Conservation (phyloP, 92 coral and sea anemone species). For the Actinernus sp. region DNA sequence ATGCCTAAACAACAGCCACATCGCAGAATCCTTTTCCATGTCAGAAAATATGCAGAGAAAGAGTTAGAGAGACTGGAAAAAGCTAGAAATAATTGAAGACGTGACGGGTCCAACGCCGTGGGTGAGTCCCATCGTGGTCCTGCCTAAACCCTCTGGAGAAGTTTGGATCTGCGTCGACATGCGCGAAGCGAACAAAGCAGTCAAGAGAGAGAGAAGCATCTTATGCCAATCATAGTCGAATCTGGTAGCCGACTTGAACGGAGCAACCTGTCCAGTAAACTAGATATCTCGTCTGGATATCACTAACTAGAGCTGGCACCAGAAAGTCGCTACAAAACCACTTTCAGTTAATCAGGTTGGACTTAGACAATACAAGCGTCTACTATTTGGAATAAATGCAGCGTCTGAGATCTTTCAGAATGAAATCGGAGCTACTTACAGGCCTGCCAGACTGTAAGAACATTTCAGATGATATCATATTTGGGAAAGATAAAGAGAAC, state of each 20-base stretch:
- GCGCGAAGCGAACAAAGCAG: conserved; percentile 73
- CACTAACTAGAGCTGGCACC: conserved; percentile 72
- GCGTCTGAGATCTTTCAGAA: too few relatives aligned
- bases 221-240: conserved; percentile 72
- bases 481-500: conserved; percentile 48
- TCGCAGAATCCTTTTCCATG: conserved; percentile 57
- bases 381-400: too few relatives aligned
- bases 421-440: conserved; percentile 68
- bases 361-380: conserved; percentile 64
- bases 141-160: conserved; percentile 64
- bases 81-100: conserved; percentile 64
- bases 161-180: conserved; percentile 74
- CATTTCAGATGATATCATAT: conserved; percentile 70
- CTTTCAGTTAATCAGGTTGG: conserved; percentile 66
- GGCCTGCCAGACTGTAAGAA: conserved; percentile 78
- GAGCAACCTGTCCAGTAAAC: conserved; percentile 53
- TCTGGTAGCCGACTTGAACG: conserved; percentile 45
- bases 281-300: conserved; percentile 74
- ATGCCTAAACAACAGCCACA: conserved; percentile 64
- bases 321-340: conserved; percentile 69
- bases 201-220: conserved; percentile 56
- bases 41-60: conserved; percentile 49
- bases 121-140: conserved; percentile 77
- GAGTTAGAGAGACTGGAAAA: conserved; percentile 47
- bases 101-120: conserved; percentile 71